A percentile compares a stretch with the other conserved stretches of the same genome.
phyloP scores from a whole-genome alignment of 1,140 invertebrate genomes.

The Dendroctonus ponderosae region DNA sequence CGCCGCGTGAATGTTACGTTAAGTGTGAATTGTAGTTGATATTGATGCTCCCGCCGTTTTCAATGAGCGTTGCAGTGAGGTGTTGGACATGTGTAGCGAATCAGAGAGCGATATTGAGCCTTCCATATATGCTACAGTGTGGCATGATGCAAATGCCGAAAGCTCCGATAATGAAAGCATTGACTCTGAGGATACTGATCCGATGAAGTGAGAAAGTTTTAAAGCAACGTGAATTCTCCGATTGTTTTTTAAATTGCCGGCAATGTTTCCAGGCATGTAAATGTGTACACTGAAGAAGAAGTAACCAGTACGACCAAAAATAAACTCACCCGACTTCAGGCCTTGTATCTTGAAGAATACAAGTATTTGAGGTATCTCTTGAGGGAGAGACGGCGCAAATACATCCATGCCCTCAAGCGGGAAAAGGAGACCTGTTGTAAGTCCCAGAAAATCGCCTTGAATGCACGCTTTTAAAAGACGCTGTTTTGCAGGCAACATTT shows the following conservation, averaged over 20 bases:
- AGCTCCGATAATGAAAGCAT: constrained; percentile 75
- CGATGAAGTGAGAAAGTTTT: constrained; percentile 65
- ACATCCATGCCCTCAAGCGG: constrained; percentile 68
- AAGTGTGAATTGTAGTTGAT: constrained; percentile 49
- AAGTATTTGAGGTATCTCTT: constrained; percentile 70
- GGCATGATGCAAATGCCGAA: constrained; percentile 64
- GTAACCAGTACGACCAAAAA: constrained; percentile 73
- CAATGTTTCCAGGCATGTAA: constrained; percentile 69
- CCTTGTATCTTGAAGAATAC: constrained; percentile 81
- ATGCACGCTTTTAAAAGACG: constrained; percentile 12
- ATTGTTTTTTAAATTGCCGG: too few relatives aligned
- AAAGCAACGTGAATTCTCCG: too few relatives aligned
- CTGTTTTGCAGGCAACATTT: constrained; percentile 65
- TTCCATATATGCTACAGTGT: constrained; percentile 63
- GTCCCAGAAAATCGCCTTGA: constrained; percentile 39
- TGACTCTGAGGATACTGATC: constrained; percentile 75
- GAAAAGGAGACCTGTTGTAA: constrained; percentile 82
- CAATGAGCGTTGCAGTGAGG: constrained; percentile 57
- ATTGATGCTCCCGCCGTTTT: constrained; percentile 58
- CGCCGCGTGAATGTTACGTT: too few relatives aligned
- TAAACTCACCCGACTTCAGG: constrained; percentile 75
- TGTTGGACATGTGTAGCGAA: constrained; percentile 69
- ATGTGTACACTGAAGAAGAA: constrained; percentile 84
- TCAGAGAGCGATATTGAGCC: constrained; percentile 71
- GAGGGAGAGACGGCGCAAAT: constrained; percentile 70